phyloP scores from a whole-genome alignment of 2,113 vertebrate genomes.

The Elaphurus davidianus region DNA sequence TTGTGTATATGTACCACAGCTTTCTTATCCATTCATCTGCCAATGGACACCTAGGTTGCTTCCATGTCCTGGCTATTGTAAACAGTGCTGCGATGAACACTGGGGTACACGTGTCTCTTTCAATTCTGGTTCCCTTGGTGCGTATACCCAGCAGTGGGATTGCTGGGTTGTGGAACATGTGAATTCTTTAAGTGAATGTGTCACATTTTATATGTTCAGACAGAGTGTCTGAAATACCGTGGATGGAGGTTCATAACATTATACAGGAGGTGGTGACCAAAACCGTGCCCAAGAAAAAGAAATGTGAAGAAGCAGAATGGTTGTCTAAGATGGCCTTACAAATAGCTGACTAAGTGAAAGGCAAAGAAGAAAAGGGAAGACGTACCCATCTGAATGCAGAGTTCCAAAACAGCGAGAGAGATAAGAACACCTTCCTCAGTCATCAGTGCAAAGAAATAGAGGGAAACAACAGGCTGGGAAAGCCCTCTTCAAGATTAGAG shows the following conservation, averaged over 20 bases:
- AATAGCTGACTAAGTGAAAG: neutral
- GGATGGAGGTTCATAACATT: neutral
- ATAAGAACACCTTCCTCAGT: neutral
- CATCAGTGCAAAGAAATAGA: neutral
- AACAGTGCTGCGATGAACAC: neutral
- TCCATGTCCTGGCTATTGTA: neutral
- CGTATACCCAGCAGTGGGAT: neutral
- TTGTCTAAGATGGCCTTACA: neutral
- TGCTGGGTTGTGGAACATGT: neutral
- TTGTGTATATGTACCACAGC: neutral
- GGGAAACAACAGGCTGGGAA: neutral
- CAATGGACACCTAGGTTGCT: neutral
- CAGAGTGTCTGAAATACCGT: neutral
- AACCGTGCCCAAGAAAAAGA: neutral
- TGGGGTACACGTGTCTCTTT: neutral
- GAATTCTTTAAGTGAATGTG: neutral
- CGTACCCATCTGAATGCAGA: neutral
- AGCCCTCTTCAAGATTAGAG: neutral
- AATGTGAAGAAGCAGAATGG: neutral
- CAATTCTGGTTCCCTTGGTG: neutral
- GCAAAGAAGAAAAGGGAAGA: neutral
- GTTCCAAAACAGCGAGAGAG: neutral
- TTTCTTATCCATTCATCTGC: neutral
- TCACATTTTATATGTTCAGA: neutral
- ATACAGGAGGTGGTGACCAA: neutral